Conservation (phyloP, 1,140 invertebrate species). For the Teleogryllus occipitalis region DNA sequence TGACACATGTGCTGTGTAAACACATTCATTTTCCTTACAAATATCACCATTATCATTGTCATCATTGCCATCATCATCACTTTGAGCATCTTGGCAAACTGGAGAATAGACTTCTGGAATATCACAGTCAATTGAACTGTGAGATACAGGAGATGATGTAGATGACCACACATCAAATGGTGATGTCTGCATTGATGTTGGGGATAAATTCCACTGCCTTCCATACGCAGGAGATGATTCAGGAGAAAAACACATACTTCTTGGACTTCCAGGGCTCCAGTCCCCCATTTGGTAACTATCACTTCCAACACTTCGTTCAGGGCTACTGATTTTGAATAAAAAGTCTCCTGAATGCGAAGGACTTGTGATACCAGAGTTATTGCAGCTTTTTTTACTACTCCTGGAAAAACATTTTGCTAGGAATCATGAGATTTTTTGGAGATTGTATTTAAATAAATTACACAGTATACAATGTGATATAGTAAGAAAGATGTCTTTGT, state of each 20-base stretch:
- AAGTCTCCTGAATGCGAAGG: not conserved
- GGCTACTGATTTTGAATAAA: not conserved
- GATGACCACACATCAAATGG: slow-evolving; percentile 4
- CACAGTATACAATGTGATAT: too few relatives aligned
- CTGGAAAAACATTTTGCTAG: too few relatives aligned
- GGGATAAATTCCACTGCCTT: not conserved
- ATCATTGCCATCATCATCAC: slow-evolving; percentile 14
- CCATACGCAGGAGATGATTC: not conserved
- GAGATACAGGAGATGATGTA: slow-evolving; percentile 1
- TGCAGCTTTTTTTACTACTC: not conserved
- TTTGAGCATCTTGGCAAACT: not conserved
- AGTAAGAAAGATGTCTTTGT: too few relatives aligned
- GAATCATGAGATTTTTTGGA: too few relatives aligned
- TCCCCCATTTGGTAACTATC: not conserved
- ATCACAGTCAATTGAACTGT: not conserved
- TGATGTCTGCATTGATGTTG: not conserved
- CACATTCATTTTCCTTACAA: not conserved
- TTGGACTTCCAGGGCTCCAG: slow-evolving; percentile 10
- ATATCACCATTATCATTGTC: not conserved
- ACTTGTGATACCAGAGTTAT: not conserved
- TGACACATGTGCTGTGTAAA: not conserved
- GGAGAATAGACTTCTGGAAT: slow-evolving; percentile 13
- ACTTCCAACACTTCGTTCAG: not conserved
- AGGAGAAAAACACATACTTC: slow-evolving; percentile 6
- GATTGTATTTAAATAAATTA: too few relatives aligned